These are phyloP conservation scores for Diarsia brunnea DNA, from an alignment of 2,888 invertebrate genomes.

Conservation along the genomic window DNA sequence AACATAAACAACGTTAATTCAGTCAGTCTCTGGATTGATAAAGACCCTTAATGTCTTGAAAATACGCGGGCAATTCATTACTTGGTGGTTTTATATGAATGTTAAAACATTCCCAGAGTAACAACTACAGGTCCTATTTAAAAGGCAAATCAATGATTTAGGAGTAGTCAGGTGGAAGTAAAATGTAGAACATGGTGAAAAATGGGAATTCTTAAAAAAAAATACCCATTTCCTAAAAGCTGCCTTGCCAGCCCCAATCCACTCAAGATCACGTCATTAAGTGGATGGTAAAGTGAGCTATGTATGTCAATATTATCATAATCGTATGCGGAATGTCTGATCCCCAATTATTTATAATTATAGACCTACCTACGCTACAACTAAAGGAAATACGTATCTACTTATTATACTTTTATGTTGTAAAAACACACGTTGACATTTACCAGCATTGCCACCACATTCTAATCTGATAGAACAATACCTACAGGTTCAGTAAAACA, in stretches of 20 bases:
- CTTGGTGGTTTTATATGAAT: conserved; percentile 7
- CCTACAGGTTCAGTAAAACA: not conserved
- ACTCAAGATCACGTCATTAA: not conserved
- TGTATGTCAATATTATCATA: not conserved
- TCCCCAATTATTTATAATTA: conserved; percentile 4
- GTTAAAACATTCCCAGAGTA: not conserved
- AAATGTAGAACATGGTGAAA: too few relatives aligned
- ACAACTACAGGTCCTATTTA: not conserved
- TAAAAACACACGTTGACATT: conserved; percentile 7
- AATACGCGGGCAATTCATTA: conserved; percentile 15
- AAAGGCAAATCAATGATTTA: not conserved
- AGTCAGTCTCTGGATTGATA: conserved; percentile 30
- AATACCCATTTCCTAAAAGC: not conserved
- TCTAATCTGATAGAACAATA: not conserved
- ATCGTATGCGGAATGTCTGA: conserved; percentile 2
- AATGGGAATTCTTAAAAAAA: not conserved
- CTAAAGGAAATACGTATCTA: conserved; percentile 13
- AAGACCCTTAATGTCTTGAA: conserved; percentile 18
- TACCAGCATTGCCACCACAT: conserved; percentile 16
- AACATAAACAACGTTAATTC: conserved; percentile 25
- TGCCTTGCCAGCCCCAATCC: not conserved
- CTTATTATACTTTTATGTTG: conserved; percentile 9
- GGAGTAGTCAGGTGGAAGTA: not conserved
- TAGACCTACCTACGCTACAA: not conserved
- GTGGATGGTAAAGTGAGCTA: not conserved